Percentiles rank a stretch among this genome's conserved stretches.
These are phyloP conservation scores for Phocides pigmalion DNA, from an alignment of 1,140 invertebrate species.

Conservation along the genomic window DNA sequence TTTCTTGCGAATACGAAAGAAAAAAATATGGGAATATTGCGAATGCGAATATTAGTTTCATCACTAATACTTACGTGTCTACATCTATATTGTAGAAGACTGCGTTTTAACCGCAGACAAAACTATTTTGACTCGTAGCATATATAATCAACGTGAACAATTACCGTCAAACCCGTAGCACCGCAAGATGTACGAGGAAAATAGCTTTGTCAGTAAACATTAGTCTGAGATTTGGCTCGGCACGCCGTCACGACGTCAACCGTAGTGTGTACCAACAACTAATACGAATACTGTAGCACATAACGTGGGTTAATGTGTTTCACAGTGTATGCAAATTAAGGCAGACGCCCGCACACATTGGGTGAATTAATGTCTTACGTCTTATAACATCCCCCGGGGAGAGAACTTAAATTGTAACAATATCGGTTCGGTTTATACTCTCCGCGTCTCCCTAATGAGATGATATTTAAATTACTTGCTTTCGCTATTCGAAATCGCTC, in stretches of 20 bases:
- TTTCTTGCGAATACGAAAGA: too few species aligned
- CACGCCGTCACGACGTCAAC: constrained; percentile 38
- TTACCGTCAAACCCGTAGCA: constrained; percentile 23
- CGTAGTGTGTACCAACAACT: constrained; percentile 36
- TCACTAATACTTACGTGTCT: too few species aligned
- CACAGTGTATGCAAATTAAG: constrained; percentile 69
- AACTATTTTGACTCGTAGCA: constrained; percentile 5
- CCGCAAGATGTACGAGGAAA: constrained; percentile 36
- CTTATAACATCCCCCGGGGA: constrained; percentile 50
- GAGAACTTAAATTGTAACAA: constrained; percentile 61
- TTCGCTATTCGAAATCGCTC: constrained; percentile 15
- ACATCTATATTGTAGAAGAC: not conserved
- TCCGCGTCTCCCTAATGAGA: constrained; percentile 42
- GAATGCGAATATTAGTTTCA: too few species aligned
- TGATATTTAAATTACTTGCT: constrained; percentile 53
- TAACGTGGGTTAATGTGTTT: constrained; percentile 57
- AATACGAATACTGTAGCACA: constrained; percentile 55
- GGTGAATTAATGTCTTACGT: constrained; percentile 68
- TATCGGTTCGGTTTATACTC: constrained; percentile 46
- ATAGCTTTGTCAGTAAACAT: constrained; percentile 48
- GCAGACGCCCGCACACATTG: constrained; percentile 69
- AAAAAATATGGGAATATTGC: too few species aligned
- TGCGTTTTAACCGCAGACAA: not conserved
- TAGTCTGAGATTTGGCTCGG: constrained; percentile 42
- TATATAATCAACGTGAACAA: constrained; percentile 14